Conservation (phyloP, 1,140 invertebrate genomes). For the Sogatella furcifera region DNA sequence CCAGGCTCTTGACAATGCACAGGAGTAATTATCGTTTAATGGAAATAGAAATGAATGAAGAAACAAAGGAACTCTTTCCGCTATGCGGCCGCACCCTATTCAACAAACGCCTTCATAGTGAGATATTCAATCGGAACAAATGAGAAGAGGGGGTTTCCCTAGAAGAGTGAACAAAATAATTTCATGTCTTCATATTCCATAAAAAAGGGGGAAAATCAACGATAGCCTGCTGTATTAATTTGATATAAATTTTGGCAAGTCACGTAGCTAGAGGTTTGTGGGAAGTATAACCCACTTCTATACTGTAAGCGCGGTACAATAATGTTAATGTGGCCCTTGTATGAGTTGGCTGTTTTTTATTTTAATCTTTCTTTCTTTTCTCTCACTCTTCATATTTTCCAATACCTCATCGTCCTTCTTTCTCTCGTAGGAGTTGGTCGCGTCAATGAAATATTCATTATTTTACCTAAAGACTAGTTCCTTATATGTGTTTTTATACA, state of each 20-base stretch:
- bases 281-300: not conserved
- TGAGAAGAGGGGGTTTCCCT: not conserved
- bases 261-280: not conserved
- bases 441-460: not conserved
- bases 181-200: not conserved
- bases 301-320: not conserved
- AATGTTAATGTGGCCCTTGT: not conserved
- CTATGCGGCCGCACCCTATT: not conserved
- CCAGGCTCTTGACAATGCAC: not conserved
- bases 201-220: not conserved
- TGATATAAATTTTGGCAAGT: slow-evolving; percentile 3
- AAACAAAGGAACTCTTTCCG: not conserved
- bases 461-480: not conserved
- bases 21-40: slow-evolving; percentile 1
- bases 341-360: no score
- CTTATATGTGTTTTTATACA: not conserved
- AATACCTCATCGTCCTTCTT: no score
- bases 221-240: not conserved
- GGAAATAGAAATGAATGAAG: not conserved
- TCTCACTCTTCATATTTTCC: no score
- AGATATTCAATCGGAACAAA: not conserved
- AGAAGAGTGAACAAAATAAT: not conserved
- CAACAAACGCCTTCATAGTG: not conserved
- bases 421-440: not conserved
- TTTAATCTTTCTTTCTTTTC: no score